phyloP scores from a whole-genome alignment of 2,888 invertebrate species.

The Orthosia cruda region DNA sequence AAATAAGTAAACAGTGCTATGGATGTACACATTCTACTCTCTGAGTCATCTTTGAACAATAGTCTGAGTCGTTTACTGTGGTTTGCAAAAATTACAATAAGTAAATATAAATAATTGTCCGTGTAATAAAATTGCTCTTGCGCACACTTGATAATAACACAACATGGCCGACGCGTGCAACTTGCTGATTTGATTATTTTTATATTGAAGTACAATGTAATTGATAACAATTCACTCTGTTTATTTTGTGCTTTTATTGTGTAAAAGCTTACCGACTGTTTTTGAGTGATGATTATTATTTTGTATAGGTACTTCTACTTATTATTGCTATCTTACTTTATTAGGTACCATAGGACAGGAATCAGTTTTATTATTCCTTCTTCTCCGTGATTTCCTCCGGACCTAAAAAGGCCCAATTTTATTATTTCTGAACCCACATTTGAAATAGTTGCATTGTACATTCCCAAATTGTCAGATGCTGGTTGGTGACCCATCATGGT shows the following conservation, averaged over 20 bases:
- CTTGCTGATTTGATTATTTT: conserved; percentile 55
- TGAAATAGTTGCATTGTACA: no score
- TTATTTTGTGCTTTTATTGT: conserved; percentile 27
- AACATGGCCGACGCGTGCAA: conserved; percentile 47
- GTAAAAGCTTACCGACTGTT: conserved; percentile 12
- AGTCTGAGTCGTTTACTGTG: conserved; percentile 21
- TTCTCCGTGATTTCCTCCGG: no score
- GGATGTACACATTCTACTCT: neutral
- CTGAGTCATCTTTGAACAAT: conserved; percentile 49
- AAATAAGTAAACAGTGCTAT: conserved; percentile 1
- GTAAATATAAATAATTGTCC: conserved; percentile 24
- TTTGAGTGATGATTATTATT: neutral
- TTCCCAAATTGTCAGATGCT: no score
- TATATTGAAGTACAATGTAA: conserved; percentile 20
- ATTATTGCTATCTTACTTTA: neutral
- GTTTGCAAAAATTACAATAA: conserved; percentile 35
- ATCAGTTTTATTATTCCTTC: neutral
- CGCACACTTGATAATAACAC: conserved; percentile 46
- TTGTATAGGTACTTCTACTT: neutral
- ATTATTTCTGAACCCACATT: no score
- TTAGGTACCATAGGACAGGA: neutral
- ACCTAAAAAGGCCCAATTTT: no score
- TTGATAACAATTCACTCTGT: conserved; percentile 41
- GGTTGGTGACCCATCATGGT: no score
- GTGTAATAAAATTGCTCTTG: neutral